Conservation (phyloP, 2,113 vertebrate species). For the Cyprinus carpio region DNA sequence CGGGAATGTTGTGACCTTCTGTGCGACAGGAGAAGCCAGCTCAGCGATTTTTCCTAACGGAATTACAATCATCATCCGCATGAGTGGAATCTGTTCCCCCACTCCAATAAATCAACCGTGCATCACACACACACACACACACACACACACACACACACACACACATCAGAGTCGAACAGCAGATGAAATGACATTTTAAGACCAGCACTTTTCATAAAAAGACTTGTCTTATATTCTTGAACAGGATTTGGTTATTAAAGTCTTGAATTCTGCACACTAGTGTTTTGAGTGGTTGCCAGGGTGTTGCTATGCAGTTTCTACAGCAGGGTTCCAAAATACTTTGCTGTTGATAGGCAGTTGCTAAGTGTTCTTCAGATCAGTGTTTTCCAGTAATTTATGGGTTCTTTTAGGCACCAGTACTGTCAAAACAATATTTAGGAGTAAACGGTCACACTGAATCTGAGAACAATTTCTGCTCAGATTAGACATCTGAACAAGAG, state of each 20-base stretch:
- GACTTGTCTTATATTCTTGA: not conserved
- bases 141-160: not conserved
- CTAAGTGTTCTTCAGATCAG: too few relatives aligned
- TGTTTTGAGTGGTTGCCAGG: not conserved
- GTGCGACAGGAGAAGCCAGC: constrained; percentile 2
- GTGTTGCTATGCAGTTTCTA: not conserved
- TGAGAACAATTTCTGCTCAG: not conserved
- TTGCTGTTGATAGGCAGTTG: not conserved
- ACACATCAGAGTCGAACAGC: not conserved
- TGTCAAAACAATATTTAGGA: not conserved
- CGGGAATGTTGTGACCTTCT: constrained; percentile 23
- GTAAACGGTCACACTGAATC: not conserved
- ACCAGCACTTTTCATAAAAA: not conserved
- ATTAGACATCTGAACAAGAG: not conserved
- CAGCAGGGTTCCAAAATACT: not conserved
- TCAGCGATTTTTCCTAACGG: constrained; percentile 1
- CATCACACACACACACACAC: not conserved
- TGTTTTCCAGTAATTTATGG: too few relatives aligned
- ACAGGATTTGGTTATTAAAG: not conserved
- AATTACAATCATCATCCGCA: constrained; percentile 26
- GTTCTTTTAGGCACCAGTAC: not conserved
- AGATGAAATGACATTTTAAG: not conserved
- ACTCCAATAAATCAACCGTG: not conserved
- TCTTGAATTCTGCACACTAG: not conserved
- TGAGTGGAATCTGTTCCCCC: constrained; percentile 20